These are phyloP conservation scores for Edolisoma coerulescens DNA, from an alignment of 2,113 vertebrate species.

Conservation along the genomic window DNA sequence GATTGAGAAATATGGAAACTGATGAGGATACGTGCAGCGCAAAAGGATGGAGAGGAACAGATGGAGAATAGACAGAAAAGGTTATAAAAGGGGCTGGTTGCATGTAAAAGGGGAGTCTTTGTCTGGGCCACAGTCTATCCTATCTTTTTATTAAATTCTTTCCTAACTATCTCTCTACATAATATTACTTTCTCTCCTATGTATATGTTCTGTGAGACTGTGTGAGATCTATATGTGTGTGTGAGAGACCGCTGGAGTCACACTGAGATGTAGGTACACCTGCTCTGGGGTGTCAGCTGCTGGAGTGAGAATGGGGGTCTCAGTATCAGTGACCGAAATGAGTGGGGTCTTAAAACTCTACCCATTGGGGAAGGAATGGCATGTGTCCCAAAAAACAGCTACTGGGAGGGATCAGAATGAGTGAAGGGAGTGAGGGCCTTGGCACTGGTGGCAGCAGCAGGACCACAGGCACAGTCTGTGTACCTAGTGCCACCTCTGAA, in stretches of 20 bases:
- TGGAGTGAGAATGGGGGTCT: not conserved
- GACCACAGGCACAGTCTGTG: not conserved
- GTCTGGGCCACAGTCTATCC: not conserved
- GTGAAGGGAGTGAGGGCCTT: not conserved
- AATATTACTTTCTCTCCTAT: not conserved
- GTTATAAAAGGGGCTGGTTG: not conserved
- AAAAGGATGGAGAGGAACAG: not conserved
- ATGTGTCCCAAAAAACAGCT: not conserved
- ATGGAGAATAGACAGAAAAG: not conserved
- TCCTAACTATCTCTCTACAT: not conserved
- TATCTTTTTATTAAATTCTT: not conserved
- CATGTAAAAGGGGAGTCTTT: not conserved
- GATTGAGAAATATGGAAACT: not conserved
- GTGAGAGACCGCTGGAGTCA: not conserved
- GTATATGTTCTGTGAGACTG: too few relatives aligned
- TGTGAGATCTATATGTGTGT: not conserved
- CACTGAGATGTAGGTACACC: not conserved
- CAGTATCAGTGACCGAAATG: not conserved
- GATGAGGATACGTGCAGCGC: not conserved
- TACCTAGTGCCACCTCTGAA: not conserved
- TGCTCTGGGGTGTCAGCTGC: not conserved
- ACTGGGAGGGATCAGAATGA: not conserved
- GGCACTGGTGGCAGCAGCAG: not conserved
- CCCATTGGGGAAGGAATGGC: fast-evolving
- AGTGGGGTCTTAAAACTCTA: not conserved